Conservation (phyloP, 1,140 invertebrate genomes). For the Ridgeia piscesae region DNA sequence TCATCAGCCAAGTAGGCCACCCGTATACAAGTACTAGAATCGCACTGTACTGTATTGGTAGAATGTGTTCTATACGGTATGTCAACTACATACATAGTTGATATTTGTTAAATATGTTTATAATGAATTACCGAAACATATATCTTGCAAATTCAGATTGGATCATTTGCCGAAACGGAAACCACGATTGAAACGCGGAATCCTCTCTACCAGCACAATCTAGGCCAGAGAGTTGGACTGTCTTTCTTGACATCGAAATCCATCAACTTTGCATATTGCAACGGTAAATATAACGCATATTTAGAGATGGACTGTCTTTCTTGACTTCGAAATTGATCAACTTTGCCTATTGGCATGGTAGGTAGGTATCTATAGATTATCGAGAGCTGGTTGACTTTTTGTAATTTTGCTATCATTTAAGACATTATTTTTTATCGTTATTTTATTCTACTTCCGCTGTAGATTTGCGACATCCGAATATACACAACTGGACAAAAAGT, state of each 20-base stretch:
- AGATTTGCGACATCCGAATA: too few relatives aligned
- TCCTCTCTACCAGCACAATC: slow-evolving; percentile 18
- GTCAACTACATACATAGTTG: not conserved
- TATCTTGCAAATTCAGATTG: not conserved
- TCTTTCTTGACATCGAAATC: slow-evolving; percentile 21
- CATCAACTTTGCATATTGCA: slow-evolving; percentile 25
- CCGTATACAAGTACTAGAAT: too few relatives aligned
- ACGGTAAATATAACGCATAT: slow-evolving; percentile 14
- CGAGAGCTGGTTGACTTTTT: too few relatives aligned
- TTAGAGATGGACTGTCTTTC: slow-evolving; percentile 26
- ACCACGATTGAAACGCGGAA: slow-evolving; percentile 14
- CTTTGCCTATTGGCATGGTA: slow-evolving; percentile 21
- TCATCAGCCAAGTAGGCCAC: too few relatives aligned
- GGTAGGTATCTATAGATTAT: too few relatives aligned
- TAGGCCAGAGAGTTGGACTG: slow-evolving; percentile 24
- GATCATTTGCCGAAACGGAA: not conserved
- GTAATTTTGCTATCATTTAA: too few relatives aligned
- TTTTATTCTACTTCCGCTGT: too few relatives aligned
- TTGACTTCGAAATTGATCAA: slow-evolving; percentile 22
- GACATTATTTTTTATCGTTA: too few relatives aligned
- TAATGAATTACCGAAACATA: not conserved
- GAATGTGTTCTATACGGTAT: not conserved
- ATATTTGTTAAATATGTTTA: not conserved
- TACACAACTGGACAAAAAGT: too few relatives aligned
- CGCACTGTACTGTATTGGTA: too few relatives aligned